Percentiles rank a stretch among this genome's conserved stretches.
Conservation (phyloP, 2,113 vertebrate species). For the Eulemur rufifrons region DNA sequence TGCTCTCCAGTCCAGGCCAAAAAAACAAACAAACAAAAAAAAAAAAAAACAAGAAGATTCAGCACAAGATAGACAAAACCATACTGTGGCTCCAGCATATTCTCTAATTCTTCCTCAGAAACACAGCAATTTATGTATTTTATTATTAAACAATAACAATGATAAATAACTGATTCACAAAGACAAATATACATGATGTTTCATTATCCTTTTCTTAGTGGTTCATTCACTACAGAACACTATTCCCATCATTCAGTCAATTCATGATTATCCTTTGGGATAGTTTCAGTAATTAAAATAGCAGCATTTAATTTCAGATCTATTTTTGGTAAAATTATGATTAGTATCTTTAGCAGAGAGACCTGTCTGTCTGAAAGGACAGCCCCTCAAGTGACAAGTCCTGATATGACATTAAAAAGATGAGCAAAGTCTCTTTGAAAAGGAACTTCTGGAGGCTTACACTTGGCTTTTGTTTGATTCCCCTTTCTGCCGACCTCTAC, state of each 20-base stretch:
- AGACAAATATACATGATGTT: background rate
- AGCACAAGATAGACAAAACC: background rate
- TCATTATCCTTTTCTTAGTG: background rate
- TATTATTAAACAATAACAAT: background rate
- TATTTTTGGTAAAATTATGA: background rate
- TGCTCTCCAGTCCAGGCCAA: no score
- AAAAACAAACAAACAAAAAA: no score
- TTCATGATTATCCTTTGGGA: background rate
- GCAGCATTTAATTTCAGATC: background rate
- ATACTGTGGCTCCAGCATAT: background rate
- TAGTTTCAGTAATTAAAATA: background rate
- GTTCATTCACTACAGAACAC: background rate
- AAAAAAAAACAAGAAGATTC: no score
- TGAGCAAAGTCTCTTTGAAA: background rate
- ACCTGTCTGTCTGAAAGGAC: background rate
- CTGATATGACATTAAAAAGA: background rate
- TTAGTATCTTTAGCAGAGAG: background rate
- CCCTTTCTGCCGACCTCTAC: background rate
- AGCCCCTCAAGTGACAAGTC: background rate
- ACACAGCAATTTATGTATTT: background rate
- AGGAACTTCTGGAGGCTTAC: background rate
- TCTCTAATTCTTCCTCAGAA: background rate
- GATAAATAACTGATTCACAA: background rate
- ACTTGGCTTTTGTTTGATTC: background rate
- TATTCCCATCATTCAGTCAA: background rate